These are phyloP conservation scores for Metopolophium dirhodum DNA, from an alignment of 1,140 invertebrate genomes.

Conservation along the genomic window DNA sequence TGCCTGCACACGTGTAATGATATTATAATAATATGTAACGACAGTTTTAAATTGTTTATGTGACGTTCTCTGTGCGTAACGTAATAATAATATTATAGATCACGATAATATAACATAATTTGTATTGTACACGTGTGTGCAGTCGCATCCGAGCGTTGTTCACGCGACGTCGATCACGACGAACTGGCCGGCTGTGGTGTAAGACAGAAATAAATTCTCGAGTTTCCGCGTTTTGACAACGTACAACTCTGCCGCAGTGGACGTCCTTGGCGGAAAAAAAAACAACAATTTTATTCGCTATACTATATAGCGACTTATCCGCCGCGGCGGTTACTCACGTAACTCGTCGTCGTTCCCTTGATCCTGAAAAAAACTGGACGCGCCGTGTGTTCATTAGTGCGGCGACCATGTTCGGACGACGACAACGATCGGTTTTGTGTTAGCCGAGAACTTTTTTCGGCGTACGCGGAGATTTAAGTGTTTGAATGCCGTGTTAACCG, in stretches of 20 bases:
- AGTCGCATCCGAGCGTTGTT: not conserved
- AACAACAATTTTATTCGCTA: not conserved
- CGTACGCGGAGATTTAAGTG: conserved; percentile 44
- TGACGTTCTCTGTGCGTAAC: not conserved
- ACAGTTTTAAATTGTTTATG: not conserved
- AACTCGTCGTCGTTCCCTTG: conserved; percentile 52
- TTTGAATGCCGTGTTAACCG: not conserved
- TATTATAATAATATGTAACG: not conserved
- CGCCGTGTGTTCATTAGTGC: conserved; percentile 31
- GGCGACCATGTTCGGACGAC: conserved; percentile 38
- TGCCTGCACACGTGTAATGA: not conserved
- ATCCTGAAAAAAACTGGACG: conserved; percentile 42
- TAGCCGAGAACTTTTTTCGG: not conserved
- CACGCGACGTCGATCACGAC: not conserved
- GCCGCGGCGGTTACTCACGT: not conserved
- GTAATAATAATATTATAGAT: not conserved
- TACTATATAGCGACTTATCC: not conserved
- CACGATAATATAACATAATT: not conserved
- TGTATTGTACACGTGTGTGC: not conserved
- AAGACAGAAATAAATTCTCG: not conserved
- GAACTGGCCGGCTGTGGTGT: not conserved
- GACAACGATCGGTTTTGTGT: not conserved
- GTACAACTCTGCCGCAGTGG: not conserved
- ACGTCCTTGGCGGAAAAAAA: conserved; percentile 42
- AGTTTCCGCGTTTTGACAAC: conserved; percentile 2